Evolutionary conservation across 2,113 vertebrate species (phyloP).

Genomic region (Lophochroa leadbeateri): DNA sequence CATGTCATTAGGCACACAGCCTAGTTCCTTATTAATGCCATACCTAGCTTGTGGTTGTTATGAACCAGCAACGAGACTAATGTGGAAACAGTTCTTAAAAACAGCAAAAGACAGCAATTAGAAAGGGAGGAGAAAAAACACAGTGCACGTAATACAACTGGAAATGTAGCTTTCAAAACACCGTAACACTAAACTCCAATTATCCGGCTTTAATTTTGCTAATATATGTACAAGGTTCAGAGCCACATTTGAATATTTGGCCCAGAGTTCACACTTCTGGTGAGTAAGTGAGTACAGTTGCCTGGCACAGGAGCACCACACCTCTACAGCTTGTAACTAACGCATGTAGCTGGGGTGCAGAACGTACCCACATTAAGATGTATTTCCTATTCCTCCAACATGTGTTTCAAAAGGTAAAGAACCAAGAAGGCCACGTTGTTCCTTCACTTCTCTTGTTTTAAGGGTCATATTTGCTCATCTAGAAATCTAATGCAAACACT

Average conservation of each 20-base stretch:
- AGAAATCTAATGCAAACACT: neutral
- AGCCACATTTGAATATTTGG: slow-evolving; percentile 10
- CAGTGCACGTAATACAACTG: neutral
- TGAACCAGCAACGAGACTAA: neutral
- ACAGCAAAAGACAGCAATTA: slow-evolving; percentile 32
- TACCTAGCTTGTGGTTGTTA: slow-evolving; percentile 15
- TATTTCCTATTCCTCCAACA: neutral
- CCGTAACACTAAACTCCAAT: neutral
- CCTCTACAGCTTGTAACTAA: neutral
- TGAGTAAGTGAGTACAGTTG: neutral
- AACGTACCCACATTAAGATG: rapidly evolving
- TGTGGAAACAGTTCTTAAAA: slow-evolving; percentile 41
- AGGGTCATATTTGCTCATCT: neutral
- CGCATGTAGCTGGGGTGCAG: rapidly evolving
- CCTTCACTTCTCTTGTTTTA: neutral
- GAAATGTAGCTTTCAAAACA: slow-evolving; percentile 22
- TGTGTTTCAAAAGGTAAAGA: neutral
- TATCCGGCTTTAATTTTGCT: neutral
- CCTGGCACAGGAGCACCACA: neutral
- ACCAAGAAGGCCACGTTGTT: rapidly evolving
- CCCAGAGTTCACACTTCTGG: slow-evolving; percentile 16
- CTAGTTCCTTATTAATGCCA: slow-evolving; percentile 49
- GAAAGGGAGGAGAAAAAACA: neutral
- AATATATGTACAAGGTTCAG: slow-evolving; percentile 42
- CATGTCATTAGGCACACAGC: slow-evolving; percentile 52